phyloP scores from a whole-genome alignment of 2,888 invertebrate species.

The Bombylius major region DNA sequence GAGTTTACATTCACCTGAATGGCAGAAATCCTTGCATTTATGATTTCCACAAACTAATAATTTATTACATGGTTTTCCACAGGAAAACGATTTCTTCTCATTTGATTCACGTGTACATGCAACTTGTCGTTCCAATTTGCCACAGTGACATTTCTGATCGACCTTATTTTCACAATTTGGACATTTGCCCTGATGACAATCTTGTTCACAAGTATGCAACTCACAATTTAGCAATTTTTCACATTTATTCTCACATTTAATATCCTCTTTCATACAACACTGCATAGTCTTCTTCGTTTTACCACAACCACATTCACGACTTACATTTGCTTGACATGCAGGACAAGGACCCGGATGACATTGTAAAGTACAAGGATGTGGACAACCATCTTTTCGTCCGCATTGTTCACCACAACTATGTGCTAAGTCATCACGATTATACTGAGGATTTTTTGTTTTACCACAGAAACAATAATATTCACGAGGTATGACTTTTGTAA shows the following conservation, averaged over 20 bases:
- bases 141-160: constrained; percentile 61
- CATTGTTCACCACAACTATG: constrained; percentile 90
- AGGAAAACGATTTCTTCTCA: constrained; percentile 42
- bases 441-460: constrained; percentile 58
- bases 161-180: constrained; percentile 52
- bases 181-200: constrained; percentile 74
- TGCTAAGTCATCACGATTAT: constrained; percentile 63
- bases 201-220: constrained; percentile 55
- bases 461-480: constrained; percentile 89
- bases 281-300: constrained; percentile 52
- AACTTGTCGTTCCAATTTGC: constrained; percentile 46
- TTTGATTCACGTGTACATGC: constrained; percentile 46
- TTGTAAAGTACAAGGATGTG: constrained; percentile 60
- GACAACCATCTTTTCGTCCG: constrained; percentile 41
- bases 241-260: constrained; percentile 65
- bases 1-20: constrained; percentile 49
- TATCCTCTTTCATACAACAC: constrained; percentile 56
- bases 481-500: constrained; percentile 55
- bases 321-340: constrained; percentile 65
- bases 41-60: constrained; percentile 56
- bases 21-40: constrained; percentile 53
- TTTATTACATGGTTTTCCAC: constrained; percentile 49
- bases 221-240: constrained; percentile 62
- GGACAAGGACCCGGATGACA: constrained; percentile 96
- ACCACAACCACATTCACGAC: constrained; percentile 65